Conservation (phyloP, 2,797 vertebrate genomes). For the Allenopithecus nigroviridis region DNA sequence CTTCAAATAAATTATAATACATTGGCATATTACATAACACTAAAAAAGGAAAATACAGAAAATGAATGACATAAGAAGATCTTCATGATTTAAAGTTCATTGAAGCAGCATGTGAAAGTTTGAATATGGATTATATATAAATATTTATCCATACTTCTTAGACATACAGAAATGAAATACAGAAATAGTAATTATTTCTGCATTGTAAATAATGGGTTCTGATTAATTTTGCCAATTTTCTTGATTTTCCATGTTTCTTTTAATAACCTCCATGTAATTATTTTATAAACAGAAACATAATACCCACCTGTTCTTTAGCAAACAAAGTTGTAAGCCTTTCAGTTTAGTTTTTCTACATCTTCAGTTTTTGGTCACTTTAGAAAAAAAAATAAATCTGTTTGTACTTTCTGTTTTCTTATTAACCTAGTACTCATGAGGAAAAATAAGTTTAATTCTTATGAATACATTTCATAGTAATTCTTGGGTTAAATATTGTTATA, state of each 20-base stretch:
- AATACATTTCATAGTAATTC: background rate
- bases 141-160: background rate
- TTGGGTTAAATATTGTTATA: background rate
- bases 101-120: background rate
- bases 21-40: background rate
- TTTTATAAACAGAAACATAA: constrained; percentile 26
- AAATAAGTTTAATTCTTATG: background rate
- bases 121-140: background rate
- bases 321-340: background rate
- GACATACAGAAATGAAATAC: background rate
- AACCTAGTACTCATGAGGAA: background rate
- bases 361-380: background rate
- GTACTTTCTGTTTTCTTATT: constrained; percentile 14
- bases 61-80: background rate
- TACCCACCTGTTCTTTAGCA: background rate
- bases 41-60: background rate
- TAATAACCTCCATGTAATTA: background rate
- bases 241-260: background rate
- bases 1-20: constrained; percentile 29
- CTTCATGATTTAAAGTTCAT: background rate
- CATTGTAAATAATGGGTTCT: background rate
- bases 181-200: background rate
- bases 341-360: background rate
- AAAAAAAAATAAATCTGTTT: background rate
- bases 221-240: background rate